A percentile compares a stretch with the other conserved stretches of the same genome.
These are phyloP conservation scores for Pyrrhosoma nymphula DNA, from an alignment of 2,888 invertebrate genomes.

Conservation along the genomic window DNA sequence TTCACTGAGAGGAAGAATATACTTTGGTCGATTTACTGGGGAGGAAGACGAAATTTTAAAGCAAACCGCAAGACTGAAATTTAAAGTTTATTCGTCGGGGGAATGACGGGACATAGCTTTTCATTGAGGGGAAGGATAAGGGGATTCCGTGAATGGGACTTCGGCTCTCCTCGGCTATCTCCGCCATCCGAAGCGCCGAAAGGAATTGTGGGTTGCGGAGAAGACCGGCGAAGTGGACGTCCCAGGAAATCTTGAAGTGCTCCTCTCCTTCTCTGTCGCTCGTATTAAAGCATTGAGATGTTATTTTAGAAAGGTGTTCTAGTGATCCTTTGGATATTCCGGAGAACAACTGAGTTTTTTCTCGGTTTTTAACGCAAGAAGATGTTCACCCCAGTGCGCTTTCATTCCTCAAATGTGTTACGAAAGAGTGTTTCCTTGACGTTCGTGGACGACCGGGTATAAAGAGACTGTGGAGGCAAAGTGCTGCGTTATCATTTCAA, in stretches of 20 bases:
- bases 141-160: constrained; percentile 47
- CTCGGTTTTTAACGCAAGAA: neutral
- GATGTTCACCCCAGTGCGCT: neutral
- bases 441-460: neutral
- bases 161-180: neutral
- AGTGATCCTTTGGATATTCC: neutral
- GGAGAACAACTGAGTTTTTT: neutral
- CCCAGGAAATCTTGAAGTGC: neutral
- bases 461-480: neutral
- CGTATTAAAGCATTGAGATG: neutral
- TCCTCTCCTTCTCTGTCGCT: neutral
- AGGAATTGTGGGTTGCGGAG: constrained; percentile 13
- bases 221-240: neutral
- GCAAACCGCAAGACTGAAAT: neutral
- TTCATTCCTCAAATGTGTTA: neutral
- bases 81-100: neutral
- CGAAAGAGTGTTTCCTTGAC: neutral
- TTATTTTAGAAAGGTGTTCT: neutral
- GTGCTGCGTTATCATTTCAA: neutral
- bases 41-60: neutral
- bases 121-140: constrained; percentile 12
- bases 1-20: neutral
- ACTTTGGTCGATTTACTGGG: neutral
- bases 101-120: neutral
- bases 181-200: neutral